Percentiles rank a stretch among this genome's conserved stretches.
These are phyloP conservation scores for Ectemnius continuus DNA, from an alignment of 2,888 invertebrate genomes.

Conservation along the genomic window DNA sequence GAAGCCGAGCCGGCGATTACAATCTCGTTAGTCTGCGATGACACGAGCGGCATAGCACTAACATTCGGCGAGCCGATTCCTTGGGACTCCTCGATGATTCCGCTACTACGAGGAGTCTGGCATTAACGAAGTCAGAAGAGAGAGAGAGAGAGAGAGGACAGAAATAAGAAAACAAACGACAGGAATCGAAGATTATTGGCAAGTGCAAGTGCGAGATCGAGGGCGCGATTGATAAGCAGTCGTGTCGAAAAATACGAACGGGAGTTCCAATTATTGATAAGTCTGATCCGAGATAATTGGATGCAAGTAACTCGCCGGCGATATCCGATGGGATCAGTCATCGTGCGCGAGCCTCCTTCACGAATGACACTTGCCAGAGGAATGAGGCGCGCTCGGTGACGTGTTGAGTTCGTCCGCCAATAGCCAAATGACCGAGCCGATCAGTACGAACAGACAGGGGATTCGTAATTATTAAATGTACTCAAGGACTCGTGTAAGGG, in stretches of 20 bases:
- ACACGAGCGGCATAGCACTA: constrained; percentile 23
- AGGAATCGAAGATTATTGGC: background rate
- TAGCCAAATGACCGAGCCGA: background rate
- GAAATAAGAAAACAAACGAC: background rate
- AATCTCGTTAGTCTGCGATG: constrained; percentile 35
- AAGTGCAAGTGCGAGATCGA: background rate
- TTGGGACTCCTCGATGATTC: background rate
- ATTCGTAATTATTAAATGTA: background rate
- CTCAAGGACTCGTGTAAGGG: background rate
- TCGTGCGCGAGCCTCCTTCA: background rate
- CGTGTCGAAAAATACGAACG: background rate
- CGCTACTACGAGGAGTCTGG: background rate
- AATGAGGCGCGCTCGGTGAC: background rate
- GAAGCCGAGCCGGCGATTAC: background rate
- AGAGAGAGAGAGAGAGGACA: too few relatives aligned
- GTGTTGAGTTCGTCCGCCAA: background rate
- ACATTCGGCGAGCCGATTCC: background rate
- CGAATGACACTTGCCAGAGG: too few relatives aligned
- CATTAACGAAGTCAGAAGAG: too few relatives aligned
- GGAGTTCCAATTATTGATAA: background rate
- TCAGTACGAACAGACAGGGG: background rate
- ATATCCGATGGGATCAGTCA: background rate
- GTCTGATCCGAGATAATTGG: constrained; percentile 3
- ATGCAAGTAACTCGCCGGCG: background rate
- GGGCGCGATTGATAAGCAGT: background rate